Conservation (phyloP, 2,888 invertebrate genomes). For the Conops quadrifasciatus region DNA sequence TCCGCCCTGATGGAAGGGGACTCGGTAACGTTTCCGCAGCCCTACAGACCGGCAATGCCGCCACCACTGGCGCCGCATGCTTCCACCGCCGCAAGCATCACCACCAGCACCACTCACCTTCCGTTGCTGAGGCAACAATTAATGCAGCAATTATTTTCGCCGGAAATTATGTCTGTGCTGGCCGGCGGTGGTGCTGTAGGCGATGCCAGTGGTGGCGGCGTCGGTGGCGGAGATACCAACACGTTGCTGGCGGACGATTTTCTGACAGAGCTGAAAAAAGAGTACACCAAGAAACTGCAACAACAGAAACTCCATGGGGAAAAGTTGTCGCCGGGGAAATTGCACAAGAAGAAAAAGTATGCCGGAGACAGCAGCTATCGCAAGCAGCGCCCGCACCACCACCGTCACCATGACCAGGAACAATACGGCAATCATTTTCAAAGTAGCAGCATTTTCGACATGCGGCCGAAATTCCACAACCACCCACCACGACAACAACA, state of each 20-base stretch:
- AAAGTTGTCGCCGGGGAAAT: slow-evolving; percentile 18
- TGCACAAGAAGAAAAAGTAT: slow-evolving; percentile 19
- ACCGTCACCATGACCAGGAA: slow-evolving; percentile 19
- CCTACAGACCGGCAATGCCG: slow-evolving; percentile 38
- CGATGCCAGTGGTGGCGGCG: slow-evolving; percentile 17
- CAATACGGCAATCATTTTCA: neutral
- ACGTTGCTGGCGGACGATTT: slow-evolving; percentile 52
- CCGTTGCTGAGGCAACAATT: slow-evolving; percentile 45
- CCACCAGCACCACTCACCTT: slow-evolving; percentile 32
- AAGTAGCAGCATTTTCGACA: neutral
- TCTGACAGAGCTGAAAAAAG: slow-evolving; percentile 54
- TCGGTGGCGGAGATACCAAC: slow-evolving; percentile 44
- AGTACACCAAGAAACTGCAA: slow-evolving; percentile 44
- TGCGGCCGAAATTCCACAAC: slow-evolving; percentile 9
- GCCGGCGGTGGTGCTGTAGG: slow-evolving; percentile 28
- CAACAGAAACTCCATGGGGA: slow-evolving; percentile 8
- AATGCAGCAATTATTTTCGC: slow-evolving; percentile 52
- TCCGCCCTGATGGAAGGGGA: slow-evolving; percentile 31
- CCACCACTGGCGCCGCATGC: slow-evolving; percentile 31
- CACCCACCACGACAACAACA: slow-evolving; percentile 13
- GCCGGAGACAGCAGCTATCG: neutral
- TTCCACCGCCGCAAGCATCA: slow-evolving; percentile 10
- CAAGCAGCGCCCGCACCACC: slow-evolving; percentile 3
- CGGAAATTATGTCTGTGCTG: slow-evolving; percentile 48
- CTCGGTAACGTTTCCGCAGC: slow-evolving; percentile 25